phyloP scores from a whole-genome alignment of 2,797 vertebrate species.

The Trachops cirrhosus region DNA sequence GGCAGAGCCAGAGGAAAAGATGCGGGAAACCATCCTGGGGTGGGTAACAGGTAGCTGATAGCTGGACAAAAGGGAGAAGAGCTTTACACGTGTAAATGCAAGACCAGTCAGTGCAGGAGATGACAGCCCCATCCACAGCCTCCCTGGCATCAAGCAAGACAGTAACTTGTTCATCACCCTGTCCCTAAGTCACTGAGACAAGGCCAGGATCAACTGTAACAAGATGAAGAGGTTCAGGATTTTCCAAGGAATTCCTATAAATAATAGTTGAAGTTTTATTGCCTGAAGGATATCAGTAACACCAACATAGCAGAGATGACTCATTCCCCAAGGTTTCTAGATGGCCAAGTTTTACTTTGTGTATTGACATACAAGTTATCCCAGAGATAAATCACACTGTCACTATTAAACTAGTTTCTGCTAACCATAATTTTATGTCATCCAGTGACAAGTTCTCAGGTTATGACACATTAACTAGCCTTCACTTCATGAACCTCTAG shows the following conservation, averaged over 20 bases:
- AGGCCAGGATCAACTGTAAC: neutral
- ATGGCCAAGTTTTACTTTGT: conserved; percentile 36
- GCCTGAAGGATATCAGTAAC: neutral
- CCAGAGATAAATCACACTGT: neutral
- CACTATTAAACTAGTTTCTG: conserved; percentile 25
- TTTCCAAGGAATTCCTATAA: conserved; percentile 10
- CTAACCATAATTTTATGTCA: conserved; percentile 33
- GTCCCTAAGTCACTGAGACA: neutral
- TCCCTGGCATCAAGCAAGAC: neutral
- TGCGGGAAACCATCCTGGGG: neutral
- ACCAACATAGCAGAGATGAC: conserved; percentile 24
- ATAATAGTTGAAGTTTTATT: conserved; percentile 20
- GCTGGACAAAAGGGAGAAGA: neutral
- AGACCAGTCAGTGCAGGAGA: neutral
- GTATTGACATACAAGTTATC: conserved; percentile 28
- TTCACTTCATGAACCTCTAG: neutral
- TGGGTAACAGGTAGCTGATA: neutral
- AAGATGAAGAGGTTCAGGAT: neutral
- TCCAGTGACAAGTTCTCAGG: conserved; percentile 11
- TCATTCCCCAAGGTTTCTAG: conserved; percentile 36
- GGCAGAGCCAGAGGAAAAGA: neutral
- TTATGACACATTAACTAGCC: conserved; percentile 35
- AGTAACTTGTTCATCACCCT: neutral
- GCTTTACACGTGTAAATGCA: neutral
- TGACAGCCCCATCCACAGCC: accelerated